phyloP scores from a whole-genome alignment of 23 tunicate genomes.

The Ciona savignyi region DNA sequence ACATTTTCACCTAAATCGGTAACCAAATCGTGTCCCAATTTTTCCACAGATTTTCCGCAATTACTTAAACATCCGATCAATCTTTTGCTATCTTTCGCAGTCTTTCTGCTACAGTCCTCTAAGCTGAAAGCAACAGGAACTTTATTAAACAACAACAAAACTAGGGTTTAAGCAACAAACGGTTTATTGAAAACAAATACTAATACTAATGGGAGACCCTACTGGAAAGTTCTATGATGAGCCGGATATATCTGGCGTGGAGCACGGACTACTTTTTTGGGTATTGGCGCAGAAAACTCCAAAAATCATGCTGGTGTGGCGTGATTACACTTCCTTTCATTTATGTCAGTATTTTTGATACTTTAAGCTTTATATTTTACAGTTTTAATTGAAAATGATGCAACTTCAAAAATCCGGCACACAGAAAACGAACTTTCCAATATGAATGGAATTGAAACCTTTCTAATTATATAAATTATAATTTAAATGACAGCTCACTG shows the following conservation, averaged over 20 bases:
- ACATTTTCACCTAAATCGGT: slow-evolving; percentile 25
- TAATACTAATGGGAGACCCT: not conserved
- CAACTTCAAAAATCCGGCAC: too few species aligned
- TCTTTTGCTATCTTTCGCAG: slow-evolving; percentile 51
- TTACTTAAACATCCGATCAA: slow-evolving; percentile 18
- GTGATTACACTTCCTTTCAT: too few species aligned
- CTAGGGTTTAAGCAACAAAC: not conserved
- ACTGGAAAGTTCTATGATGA: not conserved
- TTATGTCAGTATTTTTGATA: too few species aligned
- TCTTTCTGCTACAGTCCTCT: slow-evolving; percentile 62
- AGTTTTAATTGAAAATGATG: too few species aligned
- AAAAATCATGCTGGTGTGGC: too few species aligned
- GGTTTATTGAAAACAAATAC: not conserved
- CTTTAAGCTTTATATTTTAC: too few species aligned
- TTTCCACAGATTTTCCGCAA: slow-evolving; percentile 33
- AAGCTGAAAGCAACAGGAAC: slow-evolving; percentile 16
- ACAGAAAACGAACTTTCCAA: too few species aligned
- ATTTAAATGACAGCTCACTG: slow-evolving; percentile 19
- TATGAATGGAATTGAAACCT: not conserved
- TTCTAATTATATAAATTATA: not conserved
- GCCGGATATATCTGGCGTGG: too few species aligned
- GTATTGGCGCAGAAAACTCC: too few species aligned
- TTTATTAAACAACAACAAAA: not conserved
- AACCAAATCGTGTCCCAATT: slow-evolving; percentile 47
- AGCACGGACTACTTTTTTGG: too few species aligned